phyloP scores from a whole-genome alignment of 2,888 invertebrate species.

The Acheta domesticus region DNA sequence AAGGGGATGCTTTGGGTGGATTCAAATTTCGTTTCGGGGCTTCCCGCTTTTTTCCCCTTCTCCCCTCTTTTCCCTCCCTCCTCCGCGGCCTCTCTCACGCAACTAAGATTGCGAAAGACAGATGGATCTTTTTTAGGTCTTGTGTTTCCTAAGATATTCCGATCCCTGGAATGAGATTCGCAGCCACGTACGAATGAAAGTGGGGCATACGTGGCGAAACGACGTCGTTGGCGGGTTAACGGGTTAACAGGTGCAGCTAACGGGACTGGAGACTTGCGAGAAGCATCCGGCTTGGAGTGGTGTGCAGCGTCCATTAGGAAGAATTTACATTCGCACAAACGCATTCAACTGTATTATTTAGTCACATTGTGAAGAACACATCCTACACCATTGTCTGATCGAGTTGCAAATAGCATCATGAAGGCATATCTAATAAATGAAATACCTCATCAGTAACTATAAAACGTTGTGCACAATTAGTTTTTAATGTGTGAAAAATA shows the following conservation, averaged over 20 bases:
- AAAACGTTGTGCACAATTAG: too few relatives aligned
- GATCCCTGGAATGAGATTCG: background rate
- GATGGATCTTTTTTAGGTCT: background rate
- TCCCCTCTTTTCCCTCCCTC: background rate
- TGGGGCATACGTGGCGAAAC: background rate
- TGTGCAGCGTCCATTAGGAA: background rate
- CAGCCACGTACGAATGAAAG: background rate
- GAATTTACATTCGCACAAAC: background rate
- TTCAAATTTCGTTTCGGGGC: background rate
- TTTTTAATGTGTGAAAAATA: too few relatives aligned
- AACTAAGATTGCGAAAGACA: background rate
- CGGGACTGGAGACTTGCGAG: too few relatives aligned
- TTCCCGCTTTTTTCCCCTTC: background rate
- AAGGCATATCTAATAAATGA: too few relatives aligned
- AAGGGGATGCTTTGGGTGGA: background rate
- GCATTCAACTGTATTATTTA: too few relatives aligned
- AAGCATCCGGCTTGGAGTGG: too few relatives aligned
- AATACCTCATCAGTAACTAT: too few relatives aligned
- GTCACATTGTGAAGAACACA: too few relatives aligned
- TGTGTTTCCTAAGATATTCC: slow-evolving; percentile 3
- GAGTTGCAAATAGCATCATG: too few relatives aligned
- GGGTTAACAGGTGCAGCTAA: background rate
- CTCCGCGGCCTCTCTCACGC: background rate
- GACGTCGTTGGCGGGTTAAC: background rate
- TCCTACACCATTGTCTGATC: too few relatives aligned